These are phyloP conservation scores for Penaeus indicus DNA, from an alignment of 1,140 invertebrate genomes.

Conservation along the genomic window DNA sequence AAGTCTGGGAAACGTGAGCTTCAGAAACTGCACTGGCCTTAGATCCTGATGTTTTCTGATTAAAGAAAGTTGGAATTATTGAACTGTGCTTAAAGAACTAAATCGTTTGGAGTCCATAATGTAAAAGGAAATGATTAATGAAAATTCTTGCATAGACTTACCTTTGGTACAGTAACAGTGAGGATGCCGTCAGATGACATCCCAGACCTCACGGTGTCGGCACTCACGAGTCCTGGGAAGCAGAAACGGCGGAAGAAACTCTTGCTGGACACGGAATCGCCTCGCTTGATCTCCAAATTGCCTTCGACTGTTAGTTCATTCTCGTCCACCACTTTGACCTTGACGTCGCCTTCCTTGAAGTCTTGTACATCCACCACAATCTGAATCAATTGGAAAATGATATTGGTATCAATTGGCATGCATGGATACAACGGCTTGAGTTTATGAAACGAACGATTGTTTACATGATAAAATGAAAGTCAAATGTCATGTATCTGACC, in stretches of 20 bases:
- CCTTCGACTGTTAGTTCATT: conserved; percentile 45
- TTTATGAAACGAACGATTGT: no score
- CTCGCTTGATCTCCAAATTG: conserved; percentile 24
- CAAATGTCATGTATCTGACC: not conserved
- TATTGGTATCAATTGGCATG: not conserved
- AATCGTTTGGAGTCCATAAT: no score
- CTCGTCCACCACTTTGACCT: conserved; percentile 32
- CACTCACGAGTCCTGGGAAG: conserved; percentile 32
- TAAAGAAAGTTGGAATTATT: no score
- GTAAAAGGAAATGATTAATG: no score
- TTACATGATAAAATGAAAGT: not conserved
- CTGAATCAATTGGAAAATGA: not conserved
- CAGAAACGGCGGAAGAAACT: conserved; percentile 42
- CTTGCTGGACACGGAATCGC: conserved; percentile 3
- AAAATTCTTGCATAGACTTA: not conserved
- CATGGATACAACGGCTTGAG: no score
- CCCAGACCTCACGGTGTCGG: conserved; percentile 16
- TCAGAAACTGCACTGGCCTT: no score
- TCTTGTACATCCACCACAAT: conserved; percentile 55
- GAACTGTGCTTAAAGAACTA: no score
- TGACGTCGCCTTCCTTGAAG: conserved; percentile 41
- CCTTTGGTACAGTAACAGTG: conserved; percentile 52
- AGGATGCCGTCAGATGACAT: conserved; percentile 50
- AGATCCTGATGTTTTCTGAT: no score
- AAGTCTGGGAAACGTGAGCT: no score